These are phyloP conservation scores for Cephus runcator DNA, from an alignment of 2,888 invertebrate species.

Conservation along the genomic window DNA sequence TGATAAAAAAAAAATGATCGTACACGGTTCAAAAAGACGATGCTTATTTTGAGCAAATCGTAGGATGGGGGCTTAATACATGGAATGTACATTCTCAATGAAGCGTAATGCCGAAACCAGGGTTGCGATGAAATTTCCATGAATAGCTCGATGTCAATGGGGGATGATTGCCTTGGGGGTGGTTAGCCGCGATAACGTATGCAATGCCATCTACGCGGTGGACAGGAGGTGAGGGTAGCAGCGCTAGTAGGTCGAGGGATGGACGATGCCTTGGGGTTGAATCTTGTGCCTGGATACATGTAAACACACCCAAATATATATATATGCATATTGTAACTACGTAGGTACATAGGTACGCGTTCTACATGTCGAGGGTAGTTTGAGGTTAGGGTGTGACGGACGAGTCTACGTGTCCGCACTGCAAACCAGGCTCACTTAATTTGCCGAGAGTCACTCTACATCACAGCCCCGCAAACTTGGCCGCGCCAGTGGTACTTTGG, in stretches of 20 bases:
- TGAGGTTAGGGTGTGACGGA: constrained; percentile 46
- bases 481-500: neutral
- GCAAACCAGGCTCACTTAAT: constrained; percentile 51
- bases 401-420: constrained; percentile 51
- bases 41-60: neutral
- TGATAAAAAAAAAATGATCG: neutral
- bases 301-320: neutral
- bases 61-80: neutral
- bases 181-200: constrained; percentile 2
- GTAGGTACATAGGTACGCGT: neutral
- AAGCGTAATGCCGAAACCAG: neutral
- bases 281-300: neutral
- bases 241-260: neutral
- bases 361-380: constrained; percentile 22
- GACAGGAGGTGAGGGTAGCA: neutral
- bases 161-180: neutral
- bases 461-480: constrained; percentile 27
- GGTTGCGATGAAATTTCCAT: constrained; percentile 1
- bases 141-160: neutral
- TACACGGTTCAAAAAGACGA: neutral
- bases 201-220: neutral
- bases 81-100: neutral
- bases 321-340: neutral
- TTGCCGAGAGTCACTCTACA: constrained; percentile 49
- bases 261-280: neutral